These are phyloP conservation scores for Lepus oiostolus DNA, from an alignment of 2,797 vertebrate species.

Conservation along the genomic window DNA sequence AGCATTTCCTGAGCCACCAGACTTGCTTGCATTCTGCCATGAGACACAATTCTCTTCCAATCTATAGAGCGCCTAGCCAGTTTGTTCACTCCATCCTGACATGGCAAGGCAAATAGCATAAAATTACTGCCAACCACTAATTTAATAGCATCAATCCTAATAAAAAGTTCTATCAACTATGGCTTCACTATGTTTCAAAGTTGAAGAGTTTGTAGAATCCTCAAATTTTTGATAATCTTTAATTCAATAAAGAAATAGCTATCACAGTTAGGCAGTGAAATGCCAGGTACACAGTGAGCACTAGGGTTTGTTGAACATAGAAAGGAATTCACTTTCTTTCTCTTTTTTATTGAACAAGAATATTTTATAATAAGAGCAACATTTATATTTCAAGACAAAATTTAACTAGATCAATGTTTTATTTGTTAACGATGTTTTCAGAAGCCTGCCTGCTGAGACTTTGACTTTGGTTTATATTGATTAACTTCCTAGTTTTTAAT, in stretches of 20 bases:
- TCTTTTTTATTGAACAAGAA: not conserved
- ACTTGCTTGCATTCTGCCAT: not conserved
- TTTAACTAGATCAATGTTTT: not conserved
- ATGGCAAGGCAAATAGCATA: not conserved
- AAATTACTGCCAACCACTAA: not conserved
- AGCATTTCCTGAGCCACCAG: not conserved
- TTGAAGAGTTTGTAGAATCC: not conserved
- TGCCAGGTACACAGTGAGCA: fast-evolving
- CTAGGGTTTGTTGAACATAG: not conserved
- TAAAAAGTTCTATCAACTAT: not conserved
- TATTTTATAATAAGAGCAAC: not conserved
- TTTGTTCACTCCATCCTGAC: not conserved
- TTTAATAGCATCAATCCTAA: not conserved
- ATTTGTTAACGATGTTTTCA: not conserved
- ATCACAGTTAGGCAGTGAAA: not conserved
- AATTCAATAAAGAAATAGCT: not conserved
- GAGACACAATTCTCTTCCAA: fast-evolving
- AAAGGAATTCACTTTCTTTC: not conserved
- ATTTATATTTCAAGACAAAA: slow-evolving; percentile 8
- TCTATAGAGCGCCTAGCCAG: not conserved
- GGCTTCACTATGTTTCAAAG: not conserved
- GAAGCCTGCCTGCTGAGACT: not conserved
- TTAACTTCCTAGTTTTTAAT: not conserved
- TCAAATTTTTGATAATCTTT: not conserved
- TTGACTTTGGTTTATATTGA: not conserved